Percentiles rank a stretch among this genome's conserved stretches.
phyloP scores from a whole-genome alignment of 2,797 vertebrate species.

The Pantherophis vulpinus region DNA sequence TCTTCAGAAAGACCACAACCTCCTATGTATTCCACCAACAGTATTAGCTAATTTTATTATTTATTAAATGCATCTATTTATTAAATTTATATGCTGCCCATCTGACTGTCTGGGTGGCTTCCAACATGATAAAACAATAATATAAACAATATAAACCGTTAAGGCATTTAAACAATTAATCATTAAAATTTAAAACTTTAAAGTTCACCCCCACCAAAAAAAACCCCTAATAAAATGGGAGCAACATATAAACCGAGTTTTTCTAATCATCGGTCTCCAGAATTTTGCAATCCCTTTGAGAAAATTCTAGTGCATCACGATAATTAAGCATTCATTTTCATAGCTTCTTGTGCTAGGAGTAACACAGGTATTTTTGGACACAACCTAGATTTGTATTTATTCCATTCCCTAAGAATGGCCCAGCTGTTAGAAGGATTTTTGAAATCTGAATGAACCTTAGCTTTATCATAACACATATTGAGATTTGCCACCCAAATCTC shows the following conservation, averaged over 20 bases:
- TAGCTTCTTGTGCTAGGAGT: neutral
- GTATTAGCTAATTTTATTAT: slow-evolving; percentile 35
- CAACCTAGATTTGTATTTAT: neutral
- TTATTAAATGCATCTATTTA: neutral
- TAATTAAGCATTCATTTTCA: neutral
- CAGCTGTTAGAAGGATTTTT: neutral
- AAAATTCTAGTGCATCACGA: neutral
- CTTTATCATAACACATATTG: neutral
- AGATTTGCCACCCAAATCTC: neutral
- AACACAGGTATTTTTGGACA: too few relatives aligned
- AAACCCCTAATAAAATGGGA: neutral
- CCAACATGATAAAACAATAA: neutral
- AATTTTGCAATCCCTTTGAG: neutral
- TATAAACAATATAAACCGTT: neutral
- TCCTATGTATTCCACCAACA: accelerated
- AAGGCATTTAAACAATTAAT: neutral
- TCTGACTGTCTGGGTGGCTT: neutral
- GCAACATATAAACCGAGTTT: neutral
- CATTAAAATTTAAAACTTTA: neutral
- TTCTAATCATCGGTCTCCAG: neutral
- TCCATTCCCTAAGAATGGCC: neutral
- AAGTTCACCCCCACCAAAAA: too few relatives aligned
- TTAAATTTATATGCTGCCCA: neutral
- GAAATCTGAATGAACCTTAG: neutral
- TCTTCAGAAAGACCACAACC: slow-evolving; percentile 1